These are phyloP conservation scores for Seladonia tumulorum DNA, from an alignment of 2,888 invertebrate genomes.

Conservation along the genomic window DNA sequence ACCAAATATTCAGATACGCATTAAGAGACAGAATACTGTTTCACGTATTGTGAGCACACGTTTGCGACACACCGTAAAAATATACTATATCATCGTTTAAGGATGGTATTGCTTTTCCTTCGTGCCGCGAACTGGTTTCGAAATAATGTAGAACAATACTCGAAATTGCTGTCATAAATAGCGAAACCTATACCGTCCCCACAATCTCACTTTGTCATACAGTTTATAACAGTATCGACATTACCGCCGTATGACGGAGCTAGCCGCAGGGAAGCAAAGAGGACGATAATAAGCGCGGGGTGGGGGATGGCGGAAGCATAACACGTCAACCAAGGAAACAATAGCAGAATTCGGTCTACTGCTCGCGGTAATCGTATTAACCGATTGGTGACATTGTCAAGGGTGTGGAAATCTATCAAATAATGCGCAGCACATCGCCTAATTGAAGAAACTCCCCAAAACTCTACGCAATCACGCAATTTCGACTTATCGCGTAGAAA, in stretches of 20 bases:
- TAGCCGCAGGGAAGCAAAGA: not conserved
- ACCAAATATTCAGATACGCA: not conserved
- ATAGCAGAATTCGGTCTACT: not conserved
- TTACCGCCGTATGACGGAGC: not conserved
- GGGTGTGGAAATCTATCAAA: not conserved
- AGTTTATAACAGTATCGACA: constrained; percentile 7
- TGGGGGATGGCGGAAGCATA: not conserved
- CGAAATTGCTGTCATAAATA: not conserved
- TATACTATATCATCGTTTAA: not conserved
- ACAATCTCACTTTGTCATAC: not conserved
- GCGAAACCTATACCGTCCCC: not conserved
- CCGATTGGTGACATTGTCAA: not conserved
- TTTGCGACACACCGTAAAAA: not conserved
- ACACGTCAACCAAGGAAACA: not conserved
- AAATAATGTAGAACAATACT: not conserved
- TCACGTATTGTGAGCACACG: not conserved
- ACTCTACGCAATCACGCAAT: not conserved
- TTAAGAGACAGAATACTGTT: not conserved
- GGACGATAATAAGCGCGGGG: not conserved
- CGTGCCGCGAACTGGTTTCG: not conserved
- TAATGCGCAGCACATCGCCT: not conserved
- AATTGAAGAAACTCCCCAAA: not conserved
- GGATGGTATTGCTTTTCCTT: not conserved
- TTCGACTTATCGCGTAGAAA: not conserved
- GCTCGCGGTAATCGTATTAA: not conserved